Percentiles rank a stretch among this genome's conserved stretches.
Conservation (phyloP, 2,113 vertebrate species). For the Conger conger region DNA sequence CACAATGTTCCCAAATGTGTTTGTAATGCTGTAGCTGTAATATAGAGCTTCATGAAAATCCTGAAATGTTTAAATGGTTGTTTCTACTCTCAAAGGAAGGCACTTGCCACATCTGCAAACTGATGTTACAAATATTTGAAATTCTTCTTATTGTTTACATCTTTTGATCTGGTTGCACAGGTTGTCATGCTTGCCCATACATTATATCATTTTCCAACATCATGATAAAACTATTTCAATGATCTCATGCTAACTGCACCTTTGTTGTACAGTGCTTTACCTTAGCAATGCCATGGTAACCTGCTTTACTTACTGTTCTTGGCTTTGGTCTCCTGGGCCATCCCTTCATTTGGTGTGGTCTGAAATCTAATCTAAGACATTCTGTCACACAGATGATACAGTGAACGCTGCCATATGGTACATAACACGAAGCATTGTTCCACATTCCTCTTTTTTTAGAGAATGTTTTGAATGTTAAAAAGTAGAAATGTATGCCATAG, state of each 20-base stretch:
- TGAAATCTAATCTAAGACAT: not conserved
- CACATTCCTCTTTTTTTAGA: not conserved
- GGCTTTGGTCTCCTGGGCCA: not conserved
- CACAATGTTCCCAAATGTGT: not conserved
- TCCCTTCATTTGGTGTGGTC: not conserved
- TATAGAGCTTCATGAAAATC: not conserved
- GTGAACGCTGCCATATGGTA: not conserved
- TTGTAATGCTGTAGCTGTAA: not conserved
- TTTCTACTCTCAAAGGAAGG: not conserved
- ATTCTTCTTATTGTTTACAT: not conserved
- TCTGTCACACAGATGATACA: constrained; percentile 1
- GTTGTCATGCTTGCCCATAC: not conserved
- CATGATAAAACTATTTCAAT: too few species aligned
- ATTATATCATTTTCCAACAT: not conserved
- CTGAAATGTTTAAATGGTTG: not conserved
- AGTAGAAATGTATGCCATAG: not conserved
- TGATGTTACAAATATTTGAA: not conserved
- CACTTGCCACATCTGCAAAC: not conserved
- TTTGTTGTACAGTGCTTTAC: not conserved
- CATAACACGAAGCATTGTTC: not conserved
- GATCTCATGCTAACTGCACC: not conserved
- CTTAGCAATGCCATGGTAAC: not conserved
- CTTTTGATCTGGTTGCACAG: not conserved
- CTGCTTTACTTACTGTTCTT: not conserved
- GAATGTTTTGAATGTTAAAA: not conserved